Evolutionary conservation across 1,140 invertebrate genomes (phyloP).

Genomic region (Drosophila orosa): DNA sequence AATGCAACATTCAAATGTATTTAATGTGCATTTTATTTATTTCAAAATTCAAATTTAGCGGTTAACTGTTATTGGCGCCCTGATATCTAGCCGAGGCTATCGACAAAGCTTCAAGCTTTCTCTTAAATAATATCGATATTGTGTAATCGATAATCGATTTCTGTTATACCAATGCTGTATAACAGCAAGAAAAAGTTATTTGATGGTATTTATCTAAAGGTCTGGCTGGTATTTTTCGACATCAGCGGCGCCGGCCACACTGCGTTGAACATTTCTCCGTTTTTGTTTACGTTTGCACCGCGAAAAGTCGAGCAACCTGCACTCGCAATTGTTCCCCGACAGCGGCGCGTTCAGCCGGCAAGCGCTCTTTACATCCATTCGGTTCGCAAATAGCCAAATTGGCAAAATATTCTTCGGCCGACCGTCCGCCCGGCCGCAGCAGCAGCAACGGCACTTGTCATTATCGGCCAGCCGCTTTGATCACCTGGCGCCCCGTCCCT

Average conservation of each 20-base stretch:
- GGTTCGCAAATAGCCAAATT: constrained; percentile 1
- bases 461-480: constrained; percentile 64
- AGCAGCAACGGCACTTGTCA: constrained; percentile 42
- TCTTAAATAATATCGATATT: background rate
- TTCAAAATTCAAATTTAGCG: background rate
- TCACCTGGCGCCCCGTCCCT: constrained; percentile 27
- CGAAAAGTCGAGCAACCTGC: constrained; percentile 43
- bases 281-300: constrained; percentile 73
- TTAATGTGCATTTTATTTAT: background rate
- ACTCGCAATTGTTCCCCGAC: constrained; percentile 24
- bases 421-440: too few species aligned
- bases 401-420: background rate
- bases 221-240: background rate
- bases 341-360: constrained; percentile 23
- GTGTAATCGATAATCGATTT: background rate
- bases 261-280: constrained; percentile 29
- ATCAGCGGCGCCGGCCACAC: background rate
- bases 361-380: background rate
- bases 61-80: background rate
- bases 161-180: background rate
- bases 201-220: background rate
- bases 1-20: background rate
- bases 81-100: background rate
- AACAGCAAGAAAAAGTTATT: background rate
- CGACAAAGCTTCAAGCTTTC: background rate